Percentiles rank a stretch among this genome's conserved stretches.
Evolutionary conservation across 1,140 invertebrate species (phyloP).

Genomic region (Trypoxylus dichotomus): DNA sequence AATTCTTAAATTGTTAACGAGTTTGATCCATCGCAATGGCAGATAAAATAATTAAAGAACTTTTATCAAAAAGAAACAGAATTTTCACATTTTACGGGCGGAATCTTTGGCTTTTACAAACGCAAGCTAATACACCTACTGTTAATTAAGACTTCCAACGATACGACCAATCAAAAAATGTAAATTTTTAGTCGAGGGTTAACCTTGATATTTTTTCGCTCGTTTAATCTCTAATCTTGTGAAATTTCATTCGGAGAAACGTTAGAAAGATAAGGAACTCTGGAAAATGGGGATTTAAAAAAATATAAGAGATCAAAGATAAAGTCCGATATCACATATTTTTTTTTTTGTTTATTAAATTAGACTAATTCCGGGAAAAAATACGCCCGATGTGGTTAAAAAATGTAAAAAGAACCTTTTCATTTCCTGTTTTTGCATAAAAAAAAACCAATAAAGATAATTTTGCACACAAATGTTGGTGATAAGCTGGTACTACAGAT

Average conservation of each 20-base stretch:
- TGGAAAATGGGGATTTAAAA: neutral
- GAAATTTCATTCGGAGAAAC: too few species aligned
- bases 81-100: neutral
- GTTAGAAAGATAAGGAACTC: neutral
- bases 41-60: neutral
- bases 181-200: neutral
- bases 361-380: too few species aligned
- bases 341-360: too few species aligned
- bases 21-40: neutral
- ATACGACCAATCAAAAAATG: neutral
- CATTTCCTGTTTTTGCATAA: too few species aligned
- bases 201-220: neutral
- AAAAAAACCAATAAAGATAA: too few species aligned
- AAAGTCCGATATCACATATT: neutral
- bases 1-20: neutral
- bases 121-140: neutral
- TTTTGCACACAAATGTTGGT: too few species aligned
- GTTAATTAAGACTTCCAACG: neutral
- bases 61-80: neutral
- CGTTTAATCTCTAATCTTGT: neutral
- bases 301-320: neutral
- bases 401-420: too few species aligned
- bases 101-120: too few species aligned
- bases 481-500: too few species aligned
- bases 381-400: too few species aligned